Base-by-base conservation (phyloP, 2,888 invertebrate genomes). In the Aphodius sticticus region DNA sequence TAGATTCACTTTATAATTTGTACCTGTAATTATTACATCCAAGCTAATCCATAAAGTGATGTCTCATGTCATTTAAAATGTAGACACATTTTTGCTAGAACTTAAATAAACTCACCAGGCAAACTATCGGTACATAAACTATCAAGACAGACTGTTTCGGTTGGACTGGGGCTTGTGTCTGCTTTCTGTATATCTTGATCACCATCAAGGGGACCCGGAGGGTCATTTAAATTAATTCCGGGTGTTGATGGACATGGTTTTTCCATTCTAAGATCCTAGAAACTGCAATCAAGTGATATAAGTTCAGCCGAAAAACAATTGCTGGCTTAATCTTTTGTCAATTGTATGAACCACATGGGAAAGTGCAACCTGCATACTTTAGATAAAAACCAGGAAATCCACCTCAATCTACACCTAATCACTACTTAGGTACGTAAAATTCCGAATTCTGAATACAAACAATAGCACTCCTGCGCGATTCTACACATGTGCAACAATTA, bases 101-200 rank as follows among this genome's bases (percentile, higher is more conserved):
- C 3, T 16, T 76, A 38, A 69, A 77, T 9, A 77, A 26, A 81
- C 79, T 81, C 85, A 87, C 87, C 86, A 84, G 88, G 86, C 81
- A 85, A 84, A 84, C 85, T 87, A 81, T 87, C 86, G 76, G 84
- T 81, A 84, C 86, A 85, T 81, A 87, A 82, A 79, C 86, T 84
- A 81, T 89, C 88, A 82, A 87, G 86, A 84, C 88, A 88, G 76
- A 89, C 86, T 72, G 89, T 88, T 85, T 89, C 89, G 37, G 88
- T 89, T 6, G 89, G 89, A 83, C 89, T 89, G 80, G 89, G 89
- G 83, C 88, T 89, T 78, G 88, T 86, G 82, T 89, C 89, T 86
- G 87, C 87, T 86, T 88, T 88, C 76, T 87, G 85, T 83, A 88
- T 83, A 82, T 87, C 87, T 77, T 84, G 85, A 81, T 86, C 86